These are phyloP conservation scores for Nicator chloris DNA, from an alignment of 2,113 vertebrate species.

Conservation along the genomic window DNA sequence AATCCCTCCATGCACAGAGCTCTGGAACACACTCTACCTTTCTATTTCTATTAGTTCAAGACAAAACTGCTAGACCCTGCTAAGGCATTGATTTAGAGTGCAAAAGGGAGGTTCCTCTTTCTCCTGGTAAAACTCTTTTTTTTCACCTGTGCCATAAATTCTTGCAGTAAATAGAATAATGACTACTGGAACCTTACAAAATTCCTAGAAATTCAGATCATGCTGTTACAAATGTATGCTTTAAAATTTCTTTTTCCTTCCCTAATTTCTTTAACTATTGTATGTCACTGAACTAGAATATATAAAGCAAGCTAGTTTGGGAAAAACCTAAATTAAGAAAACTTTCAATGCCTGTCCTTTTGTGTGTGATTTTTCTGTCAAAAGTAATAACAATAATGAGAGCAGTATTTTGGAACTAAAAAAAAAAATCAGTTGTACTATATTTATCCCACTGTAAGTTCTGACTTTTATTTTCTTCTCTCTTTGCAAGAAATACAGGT, in stretches of 20 bases:
- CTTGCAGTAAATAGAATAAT: not conserved
- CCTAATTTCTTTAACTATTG: not conserved
- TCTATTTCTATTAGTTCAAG: not conserved
- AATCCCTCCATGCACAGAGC: not conserved
- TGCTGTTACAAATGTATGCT: not conserved
- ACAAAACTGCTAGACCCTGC: not conserved
- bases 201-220: not conserved
- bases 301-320: not conserved
- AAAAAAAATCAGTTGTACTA: not conserved
- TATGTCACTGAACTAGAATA: not conserved
- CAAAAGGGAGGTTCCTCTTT: not conserved
- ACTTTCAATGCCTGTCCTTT: not conserved
- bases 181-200: not conserved
- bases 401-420: not conserved
- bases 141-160: not conserved
- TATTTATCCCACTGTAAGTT: not conserved
- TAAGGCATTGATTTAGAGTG: rapidly evolving
- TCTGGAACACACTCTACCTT: not conserved
- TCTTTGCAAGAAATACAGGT: not conserved
- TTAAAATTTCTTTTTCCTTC: not conserved
- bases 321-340: not conserved
- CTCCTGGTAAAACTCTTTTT: not conserved
- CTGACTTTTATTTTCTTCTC: not conserved
- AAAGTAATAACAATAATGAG: not conserved
- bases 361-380: not conserved